phyloP scores from a whole-genome alignment of 2,113 vertebrate species.

The Phalacrocorax pelagicus region DNA sequence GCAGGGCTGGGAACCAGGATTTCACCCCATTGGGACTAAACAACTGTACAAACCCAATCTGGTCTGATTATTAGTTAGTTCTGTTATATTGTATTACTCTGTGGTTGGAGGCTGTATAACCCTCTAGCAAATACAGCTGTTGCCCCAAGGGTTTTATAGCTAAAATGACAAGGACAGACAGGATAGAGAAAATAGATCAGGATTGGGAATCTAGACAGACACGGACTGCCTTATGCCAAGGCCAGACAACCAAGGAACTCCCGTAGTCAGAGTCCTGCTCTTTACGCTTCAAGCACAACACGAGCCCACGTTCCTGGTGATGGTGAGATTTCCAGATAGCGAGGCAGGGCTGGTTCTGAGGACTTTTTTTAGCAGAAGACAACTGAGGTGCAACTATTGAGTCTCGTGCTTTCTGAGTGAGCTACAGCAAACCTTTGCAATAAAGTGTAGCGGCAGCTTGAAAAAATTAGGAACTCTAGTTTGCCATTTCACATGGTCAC shows the following conservation, averaged over 20 bases:
- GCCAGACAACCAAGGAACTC: background rate
- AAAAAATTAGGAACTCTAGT: background rate
- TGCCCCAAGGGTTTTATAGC: background rate
- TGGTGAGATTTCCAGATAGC: background rate
- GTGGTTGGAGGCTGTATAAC: background rate
- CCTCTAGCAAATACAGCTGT: background rate
- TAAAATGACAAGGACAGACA: background rate
- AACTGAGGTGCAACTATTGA: background rate
- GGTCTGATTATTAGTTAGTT: background rate
- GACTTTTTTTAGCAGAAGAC: background rate
- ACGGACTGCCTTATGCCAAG: background rate
- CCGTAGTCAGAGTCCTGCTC: background rate
- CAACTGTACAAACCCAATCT: background rate
- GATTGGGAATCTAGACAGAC: background rate
- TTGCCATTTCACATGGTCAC: background rate
- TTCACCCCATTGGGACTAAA: background rate
- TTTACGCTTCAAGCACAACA: background rate
- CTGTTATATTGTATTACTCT: background rate
- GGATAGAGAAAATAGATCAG: background rate
- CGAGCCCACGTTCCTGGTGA: background rate
- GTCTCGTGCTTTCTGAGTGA: background rate
- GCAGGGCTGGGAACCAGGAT: background rate
- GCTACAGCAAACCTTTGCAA: background rate
- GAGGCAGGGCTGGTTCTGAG: background rate
- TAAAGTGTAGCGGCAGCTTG: background rate